phyloP scores from a whole-genome alignment of 2,888 invertebrate species.

The Azorinus chamasolen region DNA sequence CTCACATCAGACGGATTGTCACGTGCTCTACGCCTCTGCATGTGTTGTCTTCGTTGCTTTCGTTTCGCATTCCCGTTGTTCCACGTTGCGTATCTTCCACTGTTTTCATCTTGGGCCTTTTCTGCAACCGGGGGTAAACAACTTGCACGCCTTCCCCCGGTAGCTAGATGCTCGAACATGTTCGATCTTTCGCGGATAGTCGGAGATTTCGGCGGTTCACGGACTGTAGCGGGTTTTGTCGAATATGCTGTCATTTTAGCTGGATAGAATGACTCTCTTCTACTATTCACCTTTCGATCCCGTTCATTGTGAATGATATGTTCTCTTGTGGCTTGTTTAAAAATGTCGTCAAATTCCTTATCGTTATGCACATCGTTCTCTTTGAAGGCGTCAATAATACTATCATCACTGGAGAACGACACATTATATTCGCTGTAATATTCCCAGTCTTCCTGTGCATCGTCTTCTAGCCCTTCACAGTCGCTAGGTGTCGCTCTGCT shows the following conservation, averaged over 20 bases:
- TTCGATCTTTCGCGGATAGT: conserved; percentile 7
- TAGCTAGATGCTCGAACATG: conserved; percentile 1
- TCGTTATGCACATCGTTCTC: conserved; percentile 21
- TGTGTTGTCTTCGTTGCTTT: conserved; percentile 31
- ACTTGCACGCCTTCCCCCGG: conserved; percentile 29
- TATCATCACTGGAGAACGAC: conserved; percentile 44
- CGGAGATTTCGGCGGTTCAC: conserved; percentile 8
- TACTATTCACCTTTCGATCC: background rate
- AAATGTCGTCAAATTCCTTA: conserved; percentile 28
- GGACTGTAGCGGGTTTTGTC: background rate
- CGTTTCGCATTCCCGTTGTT: conserved; percentile 1
- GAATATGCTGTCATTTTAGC: background rate
- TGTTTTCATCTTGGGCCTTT: background rate
- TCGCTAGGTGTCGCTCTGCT: conserved; percentile 20
- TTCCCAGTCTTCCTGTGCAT: conserved; percentile 38
- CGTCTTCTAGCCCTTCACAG: background rate
- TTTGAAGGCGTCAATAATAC: conserved; percentile 42
- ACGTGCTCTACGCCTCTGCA: conserved; percentile 25
- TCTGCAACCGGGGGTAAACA: background rate
- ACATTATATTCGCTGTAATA: conserved; percentile 55
- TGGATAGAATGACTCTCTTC: background rate
- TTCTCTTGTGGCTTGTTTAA: conserved; percentile 30
- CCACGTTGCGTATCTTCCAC: conserved; percentile 14
- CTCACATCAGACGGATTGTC: conserved; percentile 31
- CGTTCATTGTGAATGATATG: conserved; percentile 5